phyloP scores from a whole-genome alignment of 1,140 invertebrate genomes.

The Marisa cornuarietis region DNA sequence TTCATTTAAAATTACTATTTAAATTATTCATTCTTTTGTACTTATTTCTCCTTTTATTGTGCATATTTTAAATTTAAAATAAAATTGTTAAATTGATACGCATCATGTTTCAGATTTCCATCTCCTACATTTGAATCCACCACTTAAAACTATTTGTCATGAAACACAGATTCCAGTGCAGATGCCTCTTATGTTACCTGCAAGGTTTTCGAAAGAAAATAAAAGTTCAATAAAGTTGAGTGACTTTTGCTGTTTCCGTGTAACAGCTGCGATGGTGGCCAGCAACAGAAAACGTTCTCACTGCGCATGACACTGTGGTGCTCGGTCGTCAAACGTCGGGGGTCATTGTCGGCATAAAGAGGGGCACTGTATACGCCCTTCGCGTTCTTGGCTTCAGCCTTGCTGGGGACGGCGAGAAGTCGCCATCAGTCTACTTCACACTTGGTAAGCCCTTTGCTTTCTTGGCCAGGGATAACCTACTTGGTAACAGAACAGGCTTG shows the following conservation, averaged over 20 bases:
- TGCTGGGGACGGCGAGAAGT: constrained; percentile 50
- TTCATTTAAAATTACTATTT: neutral
- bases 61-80: neutral
- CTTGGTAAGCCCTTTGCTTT: constrained; percentile 22
- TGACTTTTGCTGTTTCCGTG: too few species aligned
- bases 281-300: constrained; percentile 36
- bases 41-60: neutral
- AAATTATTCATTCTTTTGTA: neutral
- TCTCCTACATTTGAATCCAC: too few species aligned
- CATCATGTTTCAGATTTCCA: too few species aligned
- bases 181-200: neutral
- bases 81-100: too few species aligned
- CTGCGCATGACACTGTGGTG: constrained; percentile 30
- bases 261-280: constrained; percentile 41
- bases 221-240: too few species aligned
- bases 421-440: constrained; percentile 49
- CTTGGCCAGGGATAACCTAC: neutral
- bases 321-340: constrained; percentile 18
- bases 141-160: too few species aligned
- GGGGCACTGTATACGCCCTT: constrained; percentile 40
- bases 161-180: neutral
- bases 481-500: neutral
- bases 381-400: constrained; percentile 40
- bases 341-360: constrained; percentile 30
- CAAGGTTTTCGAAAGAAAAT: neutral